Evolutionary conservation across 30 jellyfish, hydroid and myxozoan species (phyloP), one percentile per base, ranked within the genome.

Genomic region (Cassiopea xamachana): DNA sequence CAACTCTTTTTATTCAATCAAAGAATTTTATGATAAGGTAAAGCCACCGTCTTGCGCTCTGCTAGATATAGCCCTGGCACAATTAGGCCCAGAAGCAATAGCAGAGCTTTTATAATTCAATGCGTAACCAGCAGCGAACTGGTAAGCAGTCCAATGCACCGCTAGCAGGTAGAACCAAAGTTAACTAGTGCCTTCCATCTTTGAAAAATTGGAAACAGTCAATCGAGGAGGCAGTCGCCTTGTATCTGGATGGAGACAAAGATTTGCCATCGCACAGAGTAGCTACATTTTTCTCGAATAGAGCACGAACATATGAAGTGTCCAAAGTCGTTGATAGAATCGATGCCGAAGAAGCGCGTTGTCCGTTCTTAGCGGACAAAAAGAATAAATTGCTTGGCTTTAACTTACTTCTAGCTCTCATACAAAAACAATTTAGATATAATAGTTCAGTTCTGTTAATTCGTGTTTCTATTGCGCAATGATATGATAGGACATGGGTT

Each of bases 81-180:
- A 87, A 78, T 92, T 76, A n/a, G 95, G 95, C 44, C 95, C 84
- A 46, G 95, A 87, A 16, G 92, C 90, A 45, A 87, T 76, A 17
- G 91, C 95, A 46, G 85, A 86, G 93, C 70, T 87, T 78, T 58
- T 78, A 87, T 92, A 76, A 68, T 51, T 76, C 84, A 2, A 77
- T 78, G 90, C 85, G 85, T 12, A 61, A 43, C 67, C 91, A 76
- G 68, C 95, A 87, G 48, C 95, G 77, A 60, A 16, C 78, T 12
- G 87, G 90, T 14, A 86, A 92, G 27, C 95, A 77, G 69, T 58
- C 86, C 2, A 87, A 77, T 48, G 84, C 58, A 50, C 46, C 91
- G 5, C 85, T 87, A 27, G 85, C 86, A 19, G 60, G 85, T 44
- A 60, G 95, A 77, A 79, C 91, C 13, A 87, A 87, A 78, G 60